phyloP scores from a whole-genome alignment of 2,888 invertebrate genomes.

The Cheilosia pagana region DNA sequence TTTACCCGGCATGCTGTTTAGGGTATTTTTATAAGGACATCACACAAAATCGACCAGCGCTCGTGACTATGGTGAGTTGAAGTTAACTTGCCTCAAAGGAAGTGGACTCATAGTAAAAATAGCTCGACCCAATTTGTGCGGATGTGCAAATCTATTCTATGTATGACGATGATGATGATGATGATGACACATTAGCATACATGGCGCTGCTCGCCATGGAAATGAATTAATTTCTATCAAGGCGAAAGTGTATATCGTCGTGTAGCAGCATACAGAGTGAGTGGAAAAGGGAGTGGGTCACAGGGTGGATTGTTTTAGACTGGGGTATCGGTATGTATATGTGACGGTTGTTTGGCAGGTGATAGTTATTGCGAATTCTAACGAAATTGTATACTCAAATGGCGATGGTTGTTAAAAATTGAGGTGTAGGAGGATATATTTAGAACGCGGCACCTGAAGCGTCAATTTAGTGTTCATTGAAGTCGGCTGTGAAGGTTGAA shows the following conservation, averaged over 20 bases:
- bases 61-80: slow-evolving; percentile 21
- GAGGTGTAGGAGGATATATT: slow-evolving; percentile 10
- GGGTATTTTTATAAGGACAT: slow-evolving; percentile 70
- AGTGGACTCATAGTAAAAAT: slow-evolving; percentile 70
- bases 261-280: too few species aligned
- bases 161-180: slow-evolving; percentile 46
- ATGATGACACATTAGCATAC: slow-evolving; percentile 68
- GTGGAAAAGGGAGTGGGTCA: slow-evolving; percentile 23
- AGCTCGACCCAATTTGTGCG: slow-evolving; percentile 74
- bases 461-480: slow-evolving; percentile 8
- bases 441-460: background rate
- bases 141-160: slow-evolving; percentile 61
- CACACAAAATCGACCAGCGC: slow-evolving; percentile 39
- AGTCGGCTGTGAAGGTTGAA: slow-evolving; percentile 3
- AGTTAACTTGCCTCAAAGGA: slow-evolving; percentile 66
- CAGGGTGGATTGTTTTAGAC: slow-evolving; percentile 65
- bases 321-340: too few species aligned
- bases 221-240: slow-evolving; percentile 51
- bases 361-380: slow-evolving; percentile 50
- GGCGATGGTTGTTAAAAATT: slow-evolving; percentile 2
- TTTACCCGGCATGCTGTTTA: slow-evolving; percentile 47
- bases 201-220: slow-evolving; percentile 52
- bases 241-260: slow-evolving; percentile 1
- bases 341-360: slow-evolving; percentile 31
- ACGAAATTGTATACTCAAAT: slow-evolving; percentile 27